phyloP scores from a whole-genome alignment of 2,888 invertebrate species.

The Cephus nigrinus region DNA sequence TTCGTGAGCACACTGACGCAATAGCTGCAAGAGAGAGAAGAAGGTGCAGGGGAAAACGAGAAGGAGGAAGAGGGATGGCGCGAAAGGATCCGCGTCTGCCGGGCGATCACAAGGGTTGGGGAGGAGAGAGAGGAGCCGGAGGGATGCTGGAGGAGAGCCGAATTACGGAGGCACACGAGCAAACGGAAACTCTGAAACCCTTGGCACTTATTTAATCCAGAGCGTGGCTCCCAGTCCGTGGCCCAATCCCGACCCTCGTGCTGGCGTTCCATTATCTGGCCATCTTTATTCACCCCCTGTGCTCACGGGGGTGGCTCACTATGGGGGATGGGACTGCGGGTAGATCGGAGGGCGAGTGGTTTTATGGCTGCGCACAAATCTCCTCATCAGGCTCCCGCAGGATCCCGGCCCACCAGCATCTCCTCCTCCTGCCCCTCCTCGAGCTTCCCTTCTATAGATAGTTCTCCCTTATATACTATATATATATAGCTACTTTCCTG shows the following conservation, averaged over 20 bases:
- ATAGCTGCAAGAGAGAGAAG: not conserved
- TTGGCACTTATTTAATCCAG: constrained; percentile 39
- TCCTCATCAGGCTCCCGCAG: constrained; percentile 63
- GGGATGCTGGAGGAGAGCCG: not conserved
- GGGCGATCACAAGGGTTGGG: not conserved
- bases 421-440: constrained; percentile 15
- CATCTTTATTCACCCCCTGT: constrained; percentile 59
- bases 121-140: not conserved
- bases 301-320: constrained; percentile 28
- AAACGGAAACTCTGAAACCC: constrained; percentile 26
- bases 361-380: constrained; percentile 65
- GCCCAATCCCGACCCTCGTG: constrained; percentile 10
- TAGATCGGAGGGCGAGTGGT: constrained; percentile 33
- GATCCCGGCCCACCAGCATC: constrained; percentile 36
- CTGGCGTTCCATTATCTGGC: constrained; percentile 55
- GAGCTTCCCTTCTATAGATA: not conserved
- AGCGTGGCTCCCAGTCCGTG: constrained; percentile 6
- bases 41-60: not conserved
- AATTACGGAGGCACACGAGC: constrained; percentile 6
- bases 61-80: not conserved
- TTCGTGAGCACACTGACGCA: not conserved
- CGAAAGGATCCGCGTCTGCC: not conserved
- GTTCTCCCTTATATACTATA: not conserved
- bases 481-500: constrained; percentile 6
- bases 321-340: constrained; percentile 10